Evolutionary conservation across 2,888 invertebrate genomes (phyloP), one percentile per base, ranked within the genome.

Genomic region (Aporophyla nigra): DNA sequence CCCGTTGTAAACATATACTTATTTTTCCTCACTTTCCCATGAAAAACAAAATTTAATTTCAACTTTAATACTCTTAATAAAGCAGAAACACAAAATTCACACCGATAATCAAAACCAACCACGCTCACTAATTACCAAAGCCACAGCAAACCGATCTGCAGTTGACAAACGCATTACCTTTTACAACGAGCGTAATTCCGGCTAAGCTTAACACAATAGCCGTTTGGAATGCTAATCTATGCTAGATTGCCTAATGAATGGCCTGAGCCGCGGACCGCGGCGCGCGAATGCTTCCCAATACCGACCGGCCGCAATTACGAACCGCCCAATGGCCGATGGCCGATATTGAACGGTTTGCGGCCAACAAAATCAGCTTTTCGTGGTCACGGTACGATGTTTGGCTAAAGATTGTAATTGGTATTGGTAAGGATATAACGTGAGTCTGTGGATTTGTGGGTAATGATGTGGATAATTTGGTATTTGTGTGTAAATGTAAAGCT

Each of bases 171-270:
- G 12, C 72, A 75, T 75, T 72, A 80, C 46, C 69, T 75, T 59
- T 78, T 58, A 79, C 71, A 76, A 43, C 33, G 56, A 24, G 12
- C 66, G 61, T 77, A 82, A 82, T 79, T 54, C 72, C 67, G 12
- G 68, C 46, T 27, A 51, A 46, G 54, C 12, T 71, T 43, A 72
- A 70, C 74, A 84, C 73, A 84, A 87, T 81, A 51, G 62, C 80
- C 61, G 71, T 79, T 80, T 78, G 78, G 72, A 83, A 76, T 75
- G 78, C 80, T 85, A 84, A 87, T 88, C 82, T 33, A 33, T 33
- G 33, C 33, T 69, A 77, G 83, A 87, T 87, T 84, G 86, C 71
- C 82, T 88, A 87, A 88, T 88, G 86, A 83, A 87, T 87, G 75
- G 80, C 27, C 43, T 2, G 67, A 63, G 67, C 75, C 67, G 65